Conservation (phyloP, 2,888 invertebrate genomes). For the Andrena camellia region DNA sequence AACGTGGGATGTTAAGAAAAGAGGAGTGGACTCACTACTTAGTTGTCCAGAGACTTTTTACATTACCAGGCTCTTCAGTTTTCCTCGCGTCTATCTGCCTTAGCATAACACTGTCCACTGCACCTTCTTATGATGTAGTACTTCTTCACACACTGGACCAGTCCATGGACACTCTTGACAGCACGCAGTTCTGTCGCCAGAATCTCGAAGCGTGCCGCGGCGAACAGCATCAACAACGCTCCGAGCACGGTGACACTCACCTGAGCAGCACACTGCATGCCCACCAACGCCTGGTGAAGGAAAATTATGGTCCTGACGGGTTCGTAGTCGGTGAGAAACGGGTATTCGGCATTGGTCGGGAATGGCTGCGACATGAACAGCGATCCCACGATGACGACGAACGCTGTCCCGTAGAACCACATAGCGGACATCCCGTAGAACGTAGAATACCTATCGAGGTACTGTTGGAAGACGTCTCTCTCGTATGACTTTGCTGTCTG, state of each 20-base stretch:
- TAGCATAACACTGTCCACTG: no score
- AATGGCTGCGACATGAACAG: not conserved
- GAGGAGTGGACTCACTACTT: no score
- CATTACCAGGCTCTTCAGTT: not conserved
- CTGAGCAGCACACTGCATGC: slow-evolving; percentile 2
- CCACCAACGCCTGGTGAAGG: slow-evolving; percentile 8
- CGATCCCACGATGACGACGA: not conserved
- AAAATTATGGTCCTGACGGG: not conserved
- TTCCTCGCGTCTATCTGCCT: no score
- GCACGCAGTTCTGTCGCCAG: slow-evolving; percentile 2
- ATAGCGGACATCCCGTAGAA: not conserved
- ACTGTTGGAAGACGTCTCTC: not conserved
- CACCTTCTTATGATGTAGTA: slow-evolving; percentile 6
- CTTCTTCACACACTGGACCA: not conserved
- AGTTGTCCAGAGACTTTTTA: not conserved
- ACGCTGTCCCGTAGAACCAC: not conserved
- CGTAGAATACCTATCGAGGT: not conserved
- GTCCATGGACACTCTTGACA: not conserved
- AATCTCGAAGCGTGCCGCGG: slow-evolving; percentile 16
- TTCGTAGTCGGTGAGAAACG: not conserved
- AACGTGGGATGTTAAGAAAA: no score
- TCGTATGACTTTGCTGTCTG: slow-evolving; percentile 6
- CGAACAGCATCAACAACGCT: slow-evolving; percentile 12
- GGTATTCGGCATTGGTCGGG: slow-evolving; percentile 11
- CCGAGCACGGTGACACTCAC: not conserved